Conservation (phyloP, 2,113 vertebrate species). For the Propithecus coquereli region DNA sequence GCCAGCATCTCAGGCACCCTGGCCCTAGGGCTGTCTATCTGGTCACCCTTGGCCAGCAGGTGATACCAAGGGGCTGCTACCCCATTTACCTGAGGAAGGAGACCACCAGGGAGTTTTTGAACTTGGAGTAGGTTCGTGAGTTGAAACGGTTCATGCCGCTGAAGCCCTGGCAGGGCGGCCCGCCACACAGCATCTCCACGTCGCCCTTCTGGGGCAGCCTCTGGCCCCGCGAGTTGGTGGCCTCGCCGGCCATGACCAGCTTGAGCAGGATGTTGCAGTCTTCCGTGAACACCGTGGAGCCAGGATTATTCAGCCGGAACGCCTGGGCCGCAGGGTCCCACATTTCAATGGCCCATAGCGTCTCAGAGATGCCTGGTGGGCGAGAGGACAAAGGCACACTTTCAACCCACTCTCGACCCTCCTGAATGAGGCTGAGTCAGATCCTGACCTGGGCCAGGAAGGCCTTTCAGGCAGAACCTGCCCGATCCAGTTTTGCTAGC, state of each 20-base stretch:
- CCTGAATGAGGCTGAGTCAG: neutral
- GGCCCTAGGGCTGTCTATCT: neutral
- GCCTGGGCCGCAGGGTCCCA: conserved; percentile 98
- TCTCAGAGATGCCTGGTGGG: conserved; percentile 84
- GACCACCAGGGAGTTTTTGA: conserved; percentile 98
- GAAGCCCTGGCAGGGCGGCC: conserved; percentile 97
- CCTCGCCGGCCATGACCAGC: conserved; percentile 95
- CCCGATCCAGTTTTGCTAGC: neutral
- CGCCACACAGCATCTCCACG: conserved; percentile 96
- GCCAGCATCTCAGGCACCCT: rapidly evolving
- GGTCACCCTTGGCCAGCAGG: too few species aligned
- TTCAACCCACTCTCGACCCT: neutral
- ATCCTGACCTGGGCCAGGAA: neutral
- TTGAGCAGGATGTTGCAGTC: conserved; percentile 96
- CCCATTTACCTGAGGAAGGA: conserved; percentile 92
- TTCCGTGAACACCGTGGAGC: conserved; percentile 95
- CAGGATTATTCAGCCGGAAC: conserved; percentile 94
- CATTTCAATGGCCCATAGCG: conserved; percentile 97
- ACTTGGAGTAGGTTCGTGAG: conserved; percentile 97
- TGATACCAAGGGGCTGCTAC: neutral
- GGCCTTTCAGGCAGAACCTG: neutral
- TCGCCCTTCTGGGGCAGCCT: conserved; percentile 96
- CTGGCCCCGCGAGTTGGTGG: conserved; percentile 91
- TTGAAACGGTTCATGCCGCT: conserved; percentile 99
- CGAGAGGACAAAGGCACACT: neutral